Percentiles rank a stretch among this genome's conserved stretches.
Evolutionary conservation across 2,113 vertebrate genomes (phyloP).

Genomic region (Orthonyx spaldingii): DNA sequence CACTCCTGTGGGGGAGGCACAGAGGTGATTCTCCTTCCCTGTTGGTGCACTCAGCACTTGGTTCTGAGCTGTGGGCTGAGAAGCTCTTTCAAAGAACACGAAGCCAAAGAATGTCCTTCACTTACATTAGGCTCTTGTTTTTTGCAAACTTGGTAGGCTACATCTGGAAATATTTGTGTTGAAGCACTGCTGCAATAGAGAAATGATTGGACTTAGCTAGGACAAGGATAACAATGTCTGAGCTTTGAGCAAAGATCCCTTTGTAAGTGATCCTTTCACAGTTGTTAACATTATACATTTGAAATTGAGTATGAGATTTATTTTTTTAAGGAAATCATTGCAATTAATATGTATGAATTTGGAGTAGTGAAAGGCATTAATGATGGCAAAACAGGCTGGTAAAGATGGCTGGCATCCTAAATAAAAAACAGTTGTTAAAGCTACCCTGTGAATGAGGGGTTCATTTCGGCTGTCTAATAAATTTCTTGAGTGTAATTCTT

Average conservation of each 20-base stretch:
- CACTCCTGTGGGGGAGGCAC: slow-evolving; percentile 84
- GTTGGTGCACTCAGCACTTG: rapidly evolving
- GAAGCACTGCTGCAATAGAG: background rate
- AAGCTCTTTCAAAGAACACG: background rate
- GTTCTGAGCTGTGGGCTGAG: background rate
- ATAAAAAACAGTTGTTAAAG: background rate
- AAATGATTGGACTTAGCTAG: background rate
- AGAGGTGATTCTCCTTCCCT: slow-evolving; percentile 73
- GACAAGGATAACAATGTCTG: background rate
- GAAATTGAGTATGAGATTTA: background rate
- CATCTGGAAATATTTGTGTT: background rate
- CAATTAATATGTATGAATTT: background rate
- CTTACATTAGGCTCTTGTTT: background rate
- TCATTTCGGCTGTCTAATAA: background rate
- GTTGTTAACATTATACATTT: background rate
- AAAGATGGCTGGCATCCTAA: background rate
- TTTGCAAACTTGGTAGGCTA: background rate
- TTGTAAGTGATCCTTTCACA: background rate
- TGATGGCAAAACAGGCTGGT: background rate
- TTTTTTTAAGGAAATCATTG: background rate
- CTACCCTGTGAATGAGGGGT: background rate
- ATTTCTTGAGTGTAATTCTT: background rate
- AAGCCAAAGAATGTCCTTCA: background rate
- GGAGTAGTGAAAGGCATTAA: background rate
- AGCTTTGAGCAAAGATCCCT: background rate